Evolutionary conservation across 2,888 invertebrate species (phyloP), one percentile per base, ranked within the genome.

Genomic region (Alloplasta piceator): DNA sequence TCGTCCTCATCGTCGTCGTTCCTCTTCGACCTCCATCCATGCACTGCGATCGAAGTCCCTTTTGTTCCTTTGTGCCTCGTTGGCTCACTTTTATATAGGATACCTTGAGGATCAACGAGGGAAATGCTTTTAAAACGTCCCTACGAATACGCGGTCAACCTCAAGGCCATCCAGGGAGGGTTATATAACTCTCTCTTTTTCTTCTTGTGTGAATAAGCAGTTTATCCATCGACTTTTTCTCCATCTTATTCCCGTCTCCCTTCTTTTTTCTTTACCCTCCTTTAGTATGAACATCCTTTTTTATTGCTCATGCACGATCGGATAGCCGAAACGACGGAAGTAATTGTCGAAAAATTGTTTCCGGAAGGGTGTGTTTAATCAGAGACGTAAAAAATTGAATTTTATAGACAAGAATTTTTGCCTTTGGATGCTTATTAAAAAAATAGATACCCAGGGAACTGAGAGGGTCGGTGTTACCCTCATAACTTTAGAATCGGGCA

Each of bases 11-110:
- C 14, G 50, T 14, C 68, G 50, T 66, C 39, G 56, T 68, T 64
- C 41, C 68, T 68, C 73, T 68, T 73, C 73, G 73, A 78, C 78
- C 73, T 73, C 67, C 68, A 79, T 72, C 50, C 41, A 26, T 16
- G 12, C 48, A 7, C 14, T 26, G 52, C 10, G 56, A 71, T 78
- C 60, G 77, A 73, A 55, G 56, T 67, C 16, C 38, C 78, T 58
- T 73, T 46, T 64, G 63, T 79, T 56, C 74, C 74, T 68, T 79
- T 79, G 68, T 79, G 48, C 74, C 63, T 48, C 61, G 7, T 73
- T 46, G 46, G 50, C 56, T 52, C n/a, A 16, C 12, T 41, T 10
- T 43, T 52, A 52, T 52, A 52, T 14, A 14, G 46, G 26, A 43
- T 55, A 43, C 14, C 64, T 64, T 50, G 74, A 60, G 64, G 64